Percentiles rank a stretch among this genome's conserved stretches.
Conservation (phyloP, 2,113 vertebrate genomes). For the Phyllostomus hastatus region DNA sequence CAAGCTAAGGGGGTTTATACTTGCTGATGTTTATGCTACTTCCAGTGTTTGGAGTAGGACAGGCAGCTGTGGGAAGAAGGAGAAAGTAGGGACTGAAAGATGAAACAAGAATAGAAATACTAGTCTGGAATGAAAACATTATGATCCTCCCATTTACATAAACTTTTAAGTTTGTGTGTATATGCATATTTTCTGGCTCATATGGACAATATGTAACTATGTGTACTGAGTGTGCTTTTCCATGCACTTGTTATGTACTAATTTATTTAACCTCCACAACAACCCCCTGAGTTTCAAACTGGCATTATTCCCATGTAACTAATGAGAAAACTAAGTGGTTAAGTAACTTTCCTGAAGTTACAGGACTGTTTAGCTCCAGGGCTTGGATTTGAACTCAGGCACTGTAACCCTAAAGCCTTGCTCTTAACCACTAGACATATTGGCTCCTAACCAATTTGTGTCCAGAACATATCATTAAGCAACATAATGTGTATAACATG, state of each 20-base stretch:
- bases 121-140: not conserved
- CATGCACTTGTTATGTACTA: not conserved
- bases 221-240: not conserved
- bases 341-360: not conserved
- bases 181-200: not conserved
- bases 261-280: not conserved
- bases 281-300: not conserved
- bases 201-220: accelerated
- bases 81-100: not conserved
- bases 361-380: not conserved
- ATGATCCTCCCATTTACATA: not conserved
- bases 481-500: not conserved
- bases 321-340: not conserved
- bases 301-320: not conserved
- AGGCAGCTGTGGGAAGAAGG: not conserved
- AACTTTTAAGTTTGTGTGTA: not conserved
- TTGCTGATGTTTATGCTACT: not conserved
- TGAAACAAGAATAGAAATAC: not conserved
- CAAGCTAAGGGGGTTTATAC: not conserved
- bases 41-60: not conserved
- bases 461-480: not conserved
- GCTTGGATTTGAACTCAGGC: not conserved
- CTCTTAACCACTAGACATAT: not conserved
- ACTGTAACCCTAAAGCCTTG: not conserved
- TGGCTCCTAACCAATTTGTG: not conserved